phyloP scores from a whole-genome alignment of 2,888 invertebrate species.

The Theretra japonica region DNA sequence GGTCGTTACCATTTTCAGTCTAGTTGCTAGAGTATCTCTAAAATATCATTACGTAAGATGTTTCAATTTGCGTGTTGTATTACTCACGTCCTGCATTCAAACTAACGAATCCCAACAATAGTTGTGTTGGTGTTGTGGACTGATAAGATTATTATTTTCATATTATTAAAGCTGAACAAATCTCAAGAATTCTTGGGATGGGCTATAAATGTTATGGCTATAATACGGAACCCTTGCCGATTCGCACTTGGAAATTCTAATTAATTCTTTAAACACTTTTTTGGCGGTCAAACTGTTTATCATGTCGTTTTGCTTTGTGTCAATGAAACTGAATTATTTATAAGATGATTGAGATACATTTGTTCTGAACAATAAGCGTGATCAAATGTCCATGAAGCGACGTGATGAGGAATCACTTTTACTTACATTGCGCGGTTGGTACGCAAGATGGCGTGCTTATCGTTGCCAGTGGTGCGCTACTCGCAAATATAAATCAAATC shows the following conservation, averaged over 20 bases:
- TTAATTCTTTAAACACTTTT: not conserved
- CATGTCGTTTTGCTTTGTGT: not conserved
- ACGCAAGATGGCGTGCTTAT: not conserved
- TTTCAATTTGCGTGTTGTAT: not conserved
- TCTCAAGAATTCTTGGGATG: not conserved
- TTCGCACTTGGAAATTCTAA: not conserved
- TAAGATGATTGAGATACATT: not conserved
- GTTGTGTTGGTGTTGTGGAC: not conserved
- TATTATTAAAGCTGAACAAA: not conserved
- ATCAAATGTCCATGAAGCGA: not conserved
- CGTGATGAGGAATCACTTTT: not conserved
- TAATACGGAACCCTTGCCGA: not conserved
- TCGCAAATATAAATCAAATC: slow-evolving; percentile 41
- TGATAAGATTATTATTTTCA: not conserved
- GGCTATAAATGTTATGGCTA: not conserved
- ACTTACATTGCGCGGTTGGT: not conserved
- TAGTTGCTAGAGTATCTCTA: not conserved
- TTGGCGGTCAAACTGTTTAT: not conserved
- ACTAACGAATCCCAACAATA: not conserved
- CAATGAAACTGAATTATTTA: not conserved
- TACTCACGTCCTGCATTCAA: slow-evolving; percentile 5
- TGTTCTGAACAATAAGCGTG: slow-evolving; percentile 2
- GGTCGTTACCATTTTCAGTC: not conserved
- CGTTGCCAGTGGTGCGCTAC: not conserved
- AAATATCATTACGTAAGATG: not conserved